Evolutionary conservation across 2,888 invertebrate genomes (phyloP).

Genomic region (Dryocosmus kuriphilus): DNA sequence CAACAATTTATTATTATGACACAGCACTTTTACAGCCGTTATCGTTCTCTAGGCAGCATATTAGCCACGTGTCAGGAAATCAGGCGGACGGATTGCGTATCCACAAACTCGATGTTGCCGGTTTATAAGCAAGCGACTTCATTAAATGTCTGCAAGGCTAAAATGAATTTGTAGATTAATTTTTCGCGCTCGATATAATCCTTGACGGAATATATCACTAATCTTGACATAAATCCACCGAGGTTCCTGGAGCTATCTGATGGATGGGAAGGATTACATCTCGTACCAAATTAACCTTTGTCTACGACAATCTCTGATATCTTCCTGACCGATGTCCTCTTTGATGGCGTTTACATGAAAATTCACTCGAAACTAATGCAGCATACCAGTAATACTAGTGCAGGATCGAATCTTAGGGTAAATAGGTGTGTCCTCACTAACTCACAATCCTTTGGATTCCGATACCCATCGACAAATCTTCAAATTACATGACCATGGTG

Average conservation of each 20-base stretch:
- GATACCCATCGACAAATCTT: conserved; percentile 10
- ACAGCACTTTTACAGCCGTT: neutral
- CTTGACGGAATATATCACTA: conserved; percentile 72
- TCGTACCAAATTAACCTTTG: conserved; percentile 75
- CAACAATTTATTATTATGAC: conserved; percentile 1
- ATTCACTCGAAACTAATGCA: conserved; percentile 74
- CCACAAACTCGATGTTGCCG: neutral
- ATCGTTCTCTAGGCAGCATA: neutral
- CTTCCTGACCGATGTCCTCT: conserved; percentile 46
- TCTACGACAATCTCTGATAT: conserved; percentile 56
- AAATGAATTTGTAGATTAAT: conserved; percentile 70
- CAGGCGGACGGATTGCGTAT: neutral
- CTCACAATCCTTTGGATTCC: neutral
- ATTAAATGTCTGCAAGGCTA: conserved; percentile 66
- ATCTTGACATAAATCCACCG: conserved; percentile 62
- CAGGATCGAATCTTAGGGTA: conserved; percentile 52
- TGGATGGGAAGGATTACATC: conserved; percentile 73
- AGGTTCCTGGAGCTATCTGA: conserved; percentile 61
- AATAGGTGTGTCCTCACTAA: conserved; percentile 65
- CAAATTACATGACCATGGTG: conserved; percentile 2
- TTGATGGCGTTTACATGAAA: conserved; percentile 70
- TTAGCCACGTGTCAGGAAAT: conserved; percentile 4
- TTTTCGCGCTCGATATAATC: conserved; percentile 76
- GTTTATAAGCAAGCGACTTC: conserved; percentile 58
- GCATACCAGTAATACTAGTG: conserved; percentile 59